Evolutionary conservation across 1,140 invertebrate species (phyloP), one percentile per base, ranked within the genome.

Genomic region (Ptiloglossa arizonensis): DNA sequence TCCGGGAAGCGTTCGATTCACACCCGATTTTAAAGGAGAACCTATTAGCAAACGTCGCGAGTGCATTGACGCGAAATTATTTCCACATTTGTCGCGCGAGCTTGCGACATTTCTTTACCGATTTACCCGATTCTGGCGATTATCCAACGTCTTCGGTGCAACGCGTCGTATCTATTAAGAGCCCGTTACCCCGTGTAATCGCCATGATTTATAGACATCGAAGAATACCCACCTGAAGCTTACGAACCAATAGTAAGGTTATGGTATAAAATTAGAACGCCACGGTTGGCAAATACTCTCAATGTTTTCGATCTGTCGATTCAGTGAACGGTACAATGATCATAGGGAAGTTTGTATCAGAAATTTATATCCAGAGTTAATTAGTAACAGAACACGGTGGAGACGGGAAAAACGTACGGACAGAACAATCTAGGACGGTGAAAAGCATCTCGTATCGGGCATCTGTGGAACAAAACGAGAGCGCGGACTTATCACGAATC

Each of bases 381-480:
- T 77, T 70, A 54, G 8, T 35, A 54, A 35, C 46, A 68, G 48
- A 22, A 64, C 41, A 13, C 22, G 27, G 24, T 48, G 29, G 57
- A 57, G 62, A 48, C 56, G 60, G 48, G 67, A 77, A 62, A 50
- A 69, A 72, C 48, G 57, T 62, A 54, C 46, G 44, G 11, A 41
- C 59, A 87, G 70, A 86, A 86, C 86, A 87, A 87, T 86, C 81
- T 83, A 87, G 82, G 80, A 82, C 85, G 78, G 85, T 86, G 86
- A 86, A 86, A 87, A 87, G 79, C 74, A 69, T 59, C 50, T 74
- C 48, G 72, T 81, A 63, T 79, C 70, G 46, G 29, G 56, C 48
- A 62, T 81, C 62, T 74, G 57, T 46, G 38, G 50, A 72, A 81
- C 44, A 72, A 85, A 87, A 87, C 80, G 84, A 81, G 86, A 82